Evolutionary conservation across 2,113 vertebrate genomes (phyloP), one percentile per base, ranked within the genome.

Genomic region (Cyanocitta stelleri): DNA sequence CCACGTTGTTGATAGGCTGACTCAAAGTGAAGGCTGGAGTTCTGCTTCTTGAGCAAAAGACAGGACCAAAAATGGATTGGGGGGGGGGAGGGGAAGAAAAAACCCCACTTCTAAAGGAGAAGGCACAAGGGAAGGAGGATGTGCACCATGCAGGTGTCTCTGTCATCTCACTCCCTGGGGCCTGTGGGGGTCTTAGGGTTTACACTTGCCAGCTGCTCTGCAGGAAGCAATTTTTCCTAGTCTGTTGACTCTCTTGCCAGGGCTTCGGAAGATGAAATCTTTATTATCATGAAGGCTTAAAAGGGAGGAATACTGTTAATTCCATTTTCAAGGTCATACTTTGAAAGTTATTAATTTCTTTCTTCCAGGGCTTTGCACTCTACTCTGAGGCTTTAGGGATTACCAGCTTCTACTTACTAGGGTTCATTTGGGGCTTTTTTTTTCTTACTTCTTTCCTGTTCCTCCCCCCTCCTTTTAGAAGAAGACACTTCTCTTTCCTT

Each of bases 311-410:
- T 96, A 97, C 96, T 96, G 96, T 97, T 98, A 97, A 98, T 98
- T 98, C 94, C 93, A 89, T 97, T 98, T 98, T 97, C 97, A 98
- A 97, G 97, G 95, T 95, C 93, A 97, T 93, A 96, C 93, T 98
- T 98, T 89, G 91, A 95, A 98, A 98, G 87, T 97, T 98, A 96
- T 97, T 98, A 95, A 97, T 98, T 98, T 97, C 92, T 94, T 97
- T 97, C 95, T 97, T 89, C 56, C 71, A 85, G 76, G 61, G 94
- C 97, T 98, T 89, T 96, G 76, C 68, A 62, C 93, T 97, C 93
- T 96, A 82, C 94, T 96, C 91, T 7, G 72, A 97, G 93, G 95
- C 94, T 97, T 98, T 97, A 96, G 80, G 96, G 96, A 97, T 97
- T 97, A 97, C 90, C 46, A 92, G 81, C 58, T 95, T 89, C 80